Evolutionary conservation across 92 coral and sea anemone genomes (phyloP).

Genomic region (Epizoanthus ramosus): DNA sequence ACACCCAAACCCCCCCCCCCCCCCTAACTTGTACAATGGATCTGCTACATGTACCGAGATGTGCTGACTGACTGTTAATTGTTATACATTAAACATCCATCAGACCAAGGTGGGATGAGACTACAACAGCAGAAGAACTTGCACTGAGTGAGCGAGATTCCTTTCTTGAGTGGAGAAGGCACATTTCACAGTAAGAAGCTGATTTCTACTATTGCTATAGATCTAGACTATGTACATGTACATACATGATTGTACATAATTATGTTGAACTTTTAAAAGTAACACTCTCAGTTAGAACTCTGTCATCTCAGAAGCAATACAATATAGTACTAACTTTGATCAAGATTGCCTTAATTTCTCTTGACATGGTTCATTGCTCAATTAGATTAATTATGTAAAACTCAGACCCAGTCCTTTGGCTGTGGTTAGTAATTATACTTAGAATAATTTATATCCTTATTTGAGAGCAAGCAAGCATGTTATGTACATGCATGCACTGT

Average conservation of each 20-base stretch:
- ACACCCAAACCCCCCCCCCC: too few relatives aligned
- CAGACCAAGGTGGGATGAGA: conserved; percentile 87
- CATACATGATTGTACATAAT: too few relatives aligned
- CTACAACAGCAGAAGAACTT: conserved; percentile 81
- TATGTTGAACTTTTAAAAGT: too few relatives aligned
- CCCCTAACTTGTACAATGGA: neutral
- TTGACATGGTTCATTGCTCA: too few relatives aligned
- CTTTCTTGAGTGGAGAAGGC: conserved; percentile 92
- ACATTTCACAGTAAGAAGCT: conserved; percentile 73
- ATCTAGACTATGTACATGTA: neutral
- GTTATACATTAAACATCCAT: neutral
- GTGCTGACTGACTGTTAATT: neutral
- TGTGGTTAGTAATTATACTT: too few relatives aligned
- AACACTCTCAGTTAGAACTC: too few relatives aligned
- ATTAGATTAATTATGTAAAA: too few relatives aligned
- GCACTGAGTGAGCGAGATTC: conserved; percentile 81
- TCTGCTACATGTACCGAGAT: neutral
- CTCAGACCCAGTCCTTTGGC: too few relatives aligned
- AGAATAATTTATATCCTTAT: neutral
- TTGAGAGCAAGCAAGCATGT: neutral
- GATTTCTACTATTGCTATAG: neutral
- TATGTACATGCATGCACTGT: too few relatives aligned
- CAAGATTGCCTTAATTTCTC: too few relatives aligned
- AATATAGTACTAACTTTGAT: too few relatives aligned
- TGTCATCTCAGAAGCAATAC: too few relatives aligned